Evolutionary conservation across 2,888 invertebrate genomes (phyloP).

Genomic region (Drosophila anceps): DNA sequence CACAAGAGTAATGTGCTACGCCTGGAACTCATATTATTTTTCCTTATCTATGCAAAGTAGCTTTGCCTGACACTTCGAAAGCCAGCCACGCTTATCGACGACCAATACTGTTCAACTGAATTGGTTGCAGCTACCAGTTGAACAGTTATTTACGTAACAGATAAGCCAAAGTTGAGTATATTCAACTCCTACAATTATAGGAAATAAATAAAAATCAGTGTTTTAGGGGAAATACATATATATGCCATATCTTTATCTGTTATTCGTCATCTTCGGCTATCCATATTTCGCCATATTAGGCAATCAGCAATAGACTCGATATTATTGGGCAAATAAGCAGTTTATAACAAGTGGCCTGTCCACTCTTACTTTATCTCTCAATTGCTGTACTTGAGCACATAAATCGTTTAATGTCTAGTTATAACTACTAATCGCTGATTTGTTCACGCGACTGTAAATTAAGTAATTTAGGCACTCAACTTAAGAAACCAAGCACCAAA

Average conservation of each 20-base stretch:
- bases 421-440: slow-evolving; percentile 60
- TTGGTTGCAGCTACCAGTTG: slow-evolving; percentile 8
- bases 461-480: slow-evolving; percentile 11
- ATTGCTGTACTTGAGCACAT: slow-evolving; percentile 56
- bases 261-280: slow-evolving; percentile 52
- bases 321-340: slow-evolving; percentile 14
- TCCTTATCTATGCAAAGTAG: slow-evolving; percentile 41
- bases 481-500: neutral
- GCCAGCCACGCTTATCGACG: slow-evolving; percentile 26
- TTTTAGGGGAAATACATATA: slow-evolving; percentile 34
- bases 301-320: slow-evolving; percentile 20
- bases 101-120: slow-evolving; percentile 9
- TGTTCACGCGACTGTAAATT: slow-evolving; percentile 50
- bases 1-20: neutral
- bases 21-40: neutral
- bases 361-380: slow-evolving; percentile 53
- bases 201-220: too few relatives aligned
- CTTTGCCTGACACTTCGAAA: slow-evolving; percentile 25
- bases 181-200: neutral
- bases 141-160: neutral
- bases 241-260: slow-evolving; percentile 4
- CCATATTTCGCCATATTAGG: slow-evolving; percentile 49
- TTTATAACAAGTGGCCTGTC: slow-evolving; percentile 36
- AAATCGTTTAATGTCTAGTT: slow-evolving; percentile 51
- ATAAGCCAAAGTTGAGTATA: neutral